Evolutionary conservation across 2,888 invertebrate species (phyloP).

Genomic region (Hesperia comma): DNA sequence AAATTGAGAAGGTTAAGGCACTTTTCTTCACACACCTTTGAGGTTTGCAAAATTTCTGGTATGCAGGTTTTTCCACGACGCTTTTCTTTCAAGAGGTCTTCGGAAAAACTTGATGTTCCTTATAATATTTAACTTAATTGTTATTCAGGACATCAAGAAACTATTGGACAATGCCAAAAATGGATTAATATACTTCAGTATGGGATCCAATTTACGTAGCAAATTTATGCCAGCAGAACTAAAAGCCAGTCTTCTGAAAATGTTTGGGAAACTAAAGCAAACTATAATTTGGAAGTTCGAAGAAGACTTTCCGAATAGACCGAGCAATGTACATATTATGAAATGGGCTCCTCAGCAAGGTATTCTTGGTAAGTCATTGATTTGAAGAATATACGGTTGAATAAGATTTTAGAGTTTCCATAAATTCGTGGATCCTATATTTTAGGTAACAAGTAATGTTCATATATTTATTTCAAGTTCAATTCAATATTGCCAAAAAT

Average conservation of each 20-base stretch:
- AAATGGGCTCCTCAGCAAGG: slow-evolving; percentile 65
- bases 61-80: too few relatives aligned
- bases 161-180: slow-evolving; percentile 59
- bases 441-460: too few relatives aligned
- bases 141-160: slow-evolving; percentile 55
- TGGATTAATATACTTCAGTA: slow-evolving; percentile 68
- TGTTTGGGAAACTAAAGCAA: slow-evolving; percentile 63
- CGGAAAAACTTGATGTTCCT: too few relatives aligned
- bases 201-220: slow-evolving; percentile 64
- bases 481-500: too few relatives aligned
- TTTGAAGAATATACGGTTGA: neutral
- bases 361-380: slow-evolving; percentile 51
- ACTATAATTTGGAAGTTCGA: slow-evolving; percentile 71
- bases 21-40: too few relatives aligned
- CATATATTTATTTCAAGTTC: too few relatives aligned
- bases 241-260: slow-evolving; percentile 52
- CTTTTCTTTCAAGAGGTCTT: too few relatives aligned
- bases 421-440: too few relatives aligned
- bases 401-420: too few relatives aligned
- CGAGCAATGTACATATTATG: slow-evolving; percentile 60
- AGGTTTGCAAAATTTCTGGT: too few relatives aligned
- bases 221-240: slow-evolving; percentile 52
- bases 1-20: too few relatives aligned
- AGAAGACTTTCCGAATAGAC: slow-evolving; percentile 51
- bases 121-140: neutral